phyloP scores from a whole-genome alignment of 2,888 invertebrate genomes.

The Synanthedon vespiformis region DNA sequence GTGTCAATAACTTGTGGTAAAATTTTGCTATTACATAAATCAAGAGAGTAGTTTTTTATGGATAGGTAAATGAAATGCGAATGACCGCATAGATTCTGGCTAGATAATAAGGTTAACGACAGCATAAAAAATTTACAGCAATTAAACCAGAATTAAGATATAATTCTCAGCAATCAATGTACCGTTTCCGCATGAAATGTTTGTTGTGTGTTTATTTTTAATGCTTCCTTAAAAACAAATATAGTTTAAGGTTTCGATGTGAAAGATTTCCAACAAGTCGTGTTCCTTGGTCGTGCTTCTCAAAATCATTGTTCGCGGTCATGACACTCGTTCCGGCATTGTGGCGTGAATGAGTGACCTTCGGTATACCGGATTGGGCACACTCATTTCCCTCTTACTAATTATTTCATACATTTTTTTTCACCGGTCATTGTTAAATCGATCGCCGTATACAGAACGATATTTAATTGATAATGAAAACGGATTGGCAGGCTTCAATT shows the following conservation, averaged over 20 bases:
- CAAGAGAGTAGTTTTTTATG: too few species aligned
- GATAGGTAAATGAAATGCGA: too few species aligned
- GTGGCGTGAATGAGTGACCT: slow-evolving; percentile 6
- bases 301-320: background rate
- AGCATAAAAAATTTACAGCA: too few species aligned
- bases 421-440: slow-evolving; percentile 1
- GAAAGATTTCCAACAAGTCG: slow-evolving; percentile 1
- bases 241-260: background rate
- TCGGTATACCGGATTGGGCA: slow-evolving; percentile 9
- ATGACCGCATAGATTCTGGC: too few species aligned
- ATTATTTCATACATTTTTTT: slow-evolving; percentile 6
- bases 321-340: slow-evolving; percentile 7
- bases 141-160: too few species aligned
- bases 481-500: background rate
- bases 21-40: too few species aligned
- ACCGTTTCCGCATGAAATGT: too few species aligned
- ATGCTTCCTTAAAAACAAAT: too few species aligned
- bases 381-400: slow-evolving; percentile 6
- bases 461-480: background rate
- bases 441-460: background rate
- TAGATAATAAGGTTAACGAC: too few species aligned
- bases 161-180: too few species aligned
- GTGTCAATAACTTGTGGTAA: too few species aligned
- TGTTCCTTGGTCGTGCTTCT: background rate
- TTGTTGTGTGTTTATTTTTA: too few species aligned